Conservation (phyloP, 1,140 invertebrate species). For the Ceratosolen solmsi region DNA sequence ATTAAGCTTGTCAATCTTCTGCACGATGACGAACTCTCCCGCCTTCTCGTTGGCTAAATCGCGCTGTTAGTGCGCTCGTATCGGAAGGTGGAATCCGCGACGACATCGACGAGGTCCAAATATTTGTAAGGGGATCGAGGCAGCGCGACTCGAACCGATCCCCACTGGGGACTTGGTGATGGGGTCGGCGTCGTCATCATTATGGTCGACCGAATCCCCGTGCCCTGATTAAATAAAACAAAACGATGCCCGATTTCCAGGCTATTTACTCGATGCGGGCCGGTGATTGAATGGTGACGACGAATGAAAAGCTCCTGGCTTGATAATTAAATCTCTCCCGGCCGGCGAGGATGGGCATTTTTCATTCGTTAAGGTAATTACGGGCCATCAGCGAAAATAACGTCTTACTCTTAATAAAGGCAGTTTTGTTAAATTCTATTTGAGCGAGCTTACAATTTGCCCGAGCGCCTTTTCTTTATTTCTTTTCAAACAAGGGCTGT, state of each 20-base stretch:
- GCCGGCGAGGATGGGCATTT: not conserved
- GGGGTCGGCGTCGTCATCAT: not conserved
- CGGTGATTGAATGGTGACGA: no score
- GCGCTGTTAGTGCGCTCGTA: no score
- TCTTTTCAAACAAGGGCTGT: not conserved
- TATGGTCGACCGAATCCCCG: slow-evolving; percentile 7
- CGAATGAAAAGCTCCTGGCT: not conserved
- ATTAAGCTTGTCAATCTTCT: no score
- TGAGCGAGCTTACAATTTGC: not conserved
- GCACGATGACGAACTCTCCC: no score
- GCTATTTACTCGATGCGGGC: not conserved
- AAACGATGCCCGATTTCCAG: not conserved
- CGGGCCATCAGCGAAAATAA: not conserved
- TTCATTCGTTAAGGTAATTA: slow-evolving; percentile 15
- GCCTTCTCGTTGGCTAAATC: no score
- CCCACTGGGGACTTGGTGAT: not conserved
- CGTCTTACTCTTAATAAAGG: not conserved
- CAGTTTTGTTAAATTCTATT: not conserved
- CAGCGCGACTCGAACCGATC: not conserved
- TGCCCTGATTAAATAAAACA: not conserved
- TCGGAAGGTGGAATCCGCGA: not conserved
- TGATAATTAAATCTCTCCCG: slow-evolving; percentile 10
- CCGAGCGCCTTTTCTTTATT: not conserved
- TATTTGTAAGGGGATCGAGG: not conserved
- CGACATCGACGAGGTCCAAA: not conserved